These are phyloP conservation scores for Leptinotarsa lineolata DNA, from an alignment of 1,140 invertebrate species.

Conservation along the genomic window DNA sequence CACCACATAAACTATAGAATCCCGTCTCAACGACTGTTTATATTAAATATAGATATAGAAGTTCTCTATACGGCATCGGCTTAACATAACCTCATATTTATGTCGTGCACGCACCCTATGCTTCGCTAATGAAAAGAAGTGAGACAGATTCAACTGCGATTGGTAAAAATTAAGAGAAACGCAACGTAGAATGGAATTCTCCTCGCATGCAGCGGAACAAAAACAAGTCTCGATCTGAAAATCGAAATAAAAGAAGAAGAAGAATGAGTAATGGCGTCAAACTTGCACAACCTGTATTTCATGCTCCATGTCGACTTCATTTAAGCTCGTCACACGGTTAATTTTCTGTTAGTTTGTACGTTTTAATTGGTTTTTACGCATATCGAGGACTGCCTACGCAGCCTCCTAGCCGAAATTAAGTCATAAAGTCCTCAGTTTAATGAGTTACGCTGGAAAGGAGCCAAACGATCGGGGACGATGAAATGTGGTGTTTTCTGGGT, in stretches of 20 bases:
- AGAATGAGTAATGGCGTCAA: conserved; percentile 54
- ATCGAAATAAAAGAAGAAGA: conserved; percentile 53
- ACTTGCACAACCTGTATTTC: conserved; percentile 45
- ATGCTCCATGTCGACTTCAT: conserved; percentile 45
- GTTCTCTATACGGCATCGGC: conserved; percentile 31
- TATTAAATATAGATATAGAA: conserved; percentile 36
- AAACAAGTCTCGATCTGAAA: conserved; percentile 47
- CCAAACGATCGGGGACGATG: not conserved
- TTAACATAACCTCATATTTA: conserved; percentile 37
- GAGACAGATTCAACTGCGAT: conserved; percentile 35
- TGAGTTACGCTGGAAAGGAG: conserved; percentile 4
- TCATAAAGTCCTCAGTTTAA: conserved; percentile 20
- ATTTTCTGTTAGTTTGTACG: conserved; percentile 35
- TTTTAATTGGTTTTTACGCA: conserved; percentile 36
- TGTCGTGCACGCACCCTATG: conserved; percentile 21
- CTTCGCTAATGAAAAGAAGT: conserved; percentile 27
- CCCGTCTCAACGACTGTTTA: conserved; percentile 32
- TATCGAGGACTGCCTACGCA: conserved; percentile 19
- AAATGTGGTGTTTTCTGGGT: not conserved
- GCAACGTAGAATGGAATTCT: conserved; percentile 50
- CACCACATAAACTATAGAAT: conserved; percentile 33
- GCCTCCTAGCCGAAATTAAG: conserved; percentile 10
- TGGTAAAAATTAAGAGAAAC: conserved; percentile 48
- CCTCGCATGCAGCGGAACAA: conserved; percentile 48
- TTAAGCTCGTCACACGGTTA: conserved; percentile 43